Percentiles rank a stretch among this genome's conserved stretches.
These are phyloP conservation scores for Lordiphosa stackelbergi DNA, from an alignment of 1,140 invertebrate species.

Conservation along the genomic window DNA sequence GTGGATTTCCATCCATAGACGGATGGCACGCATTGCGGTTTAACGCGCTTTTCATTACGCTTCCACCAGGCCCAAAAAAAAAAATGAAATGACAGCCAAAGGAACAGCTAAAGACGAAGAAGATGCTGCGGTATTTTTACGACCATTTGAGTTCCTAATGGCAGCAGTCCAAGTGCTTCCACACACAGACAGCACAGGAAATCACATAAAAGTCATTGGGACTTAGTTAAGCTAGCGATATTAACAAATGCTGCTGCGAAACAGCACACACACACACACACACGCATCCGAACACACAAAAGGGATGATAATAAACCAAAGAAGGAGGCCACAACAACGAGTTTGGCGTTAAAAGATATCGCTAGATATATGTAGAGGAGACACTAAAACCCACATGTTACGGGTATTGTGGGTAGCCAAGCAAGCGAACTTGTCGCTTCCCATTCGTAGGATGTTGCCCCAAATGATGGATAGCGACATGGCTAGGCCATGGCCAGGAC, in stretches of 20 bases:
- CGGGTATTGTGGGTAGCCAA: constrained; percentile 31
- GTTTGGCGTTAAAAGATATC: constrained; percentile 35
- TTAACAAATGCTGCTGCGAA: constrained; percentile 59
- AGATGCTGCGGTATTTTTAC: constrained; percentile 62
- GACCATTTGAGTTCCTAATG: constrained; percentile 24
- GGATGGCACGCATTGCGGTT: constrained; percentile 47
- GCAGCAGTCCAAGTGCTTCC: constrained; percentile 12
- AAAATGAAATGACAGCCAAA: constrained; percentile 36
- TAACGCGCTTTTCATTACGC: constrained; percentile 54
- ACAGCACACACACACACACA: constrained; percentile 12
- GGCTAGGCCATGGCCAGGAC: too few relatives aligned
- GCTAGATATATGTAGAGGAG: constrained; percentile 17
- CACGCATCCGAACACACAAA: background rate
- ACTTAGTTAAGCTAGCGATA: constrained; percentile 71
- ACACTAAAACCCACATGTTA: constrained; percentile 67
- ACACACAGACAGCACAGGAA: constrained; percentile 12
- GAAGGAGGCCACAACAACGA: constrained; percentile 16
- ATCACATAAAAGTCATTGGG: constrained; percentile 73
- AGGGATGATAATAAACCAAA: constrained; percentile 61
- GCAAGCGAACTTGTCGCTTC: background rate
- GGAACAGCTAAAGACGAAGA: constrained; percentile 40
- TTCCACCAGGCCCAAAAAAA: constrained; percentile 3
- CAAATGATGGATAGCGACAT: too few relatives aligned
- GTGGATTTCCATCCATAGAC: too few relatives aligned
- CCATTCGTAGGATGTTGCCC: too few relatives aligned